Percentiles rank a stretch among this genome's conserved stretches.
These are phyloP conservation scores for Alethe diademata DNA, from an alignment of 2,113 vertebrate species.

Conservation along the genomic window DNA sequence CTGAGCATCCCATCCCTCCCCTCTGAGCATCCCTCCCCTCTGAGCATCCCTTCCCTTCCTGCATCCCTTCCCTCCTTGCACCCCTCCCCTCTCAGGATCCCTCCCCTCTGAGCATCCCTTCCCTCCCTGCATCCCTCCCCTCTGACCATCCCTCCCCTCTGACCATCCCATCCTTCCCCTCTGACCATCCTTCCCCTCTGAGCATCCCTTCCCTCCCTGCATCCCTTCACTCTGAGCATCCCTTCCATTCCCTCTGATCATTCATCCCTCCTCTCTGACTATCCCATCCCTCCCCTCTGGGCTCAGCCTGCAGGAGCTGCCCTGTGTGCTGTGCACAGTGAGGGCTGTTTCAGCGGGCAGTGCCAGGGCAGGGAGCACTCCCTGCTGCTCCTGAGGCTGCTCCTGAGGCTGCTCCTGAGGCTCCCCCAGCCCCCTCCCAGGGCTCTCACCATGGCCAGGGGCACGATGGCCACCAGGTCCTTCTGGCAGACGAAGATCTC, in stretches of 20 bases:
- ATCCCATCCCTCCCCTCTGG: neutral
- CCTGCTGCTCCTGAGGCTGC: neutral
- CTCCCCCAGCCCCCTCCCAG: neutral
- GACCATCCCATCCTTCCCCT: too few relatives aligned
- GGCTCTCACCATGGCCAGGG: conserved; percentile 90
- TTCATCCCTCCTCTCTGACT: too few relatives aligned
- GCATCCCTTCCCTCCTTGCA: too few relatives aligned
- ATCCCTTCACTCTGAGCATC: too few relatives aligned
- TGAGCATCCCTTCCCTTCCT: neutral
- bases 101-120: neutral
- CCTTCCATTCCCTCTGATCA: too few relatives aligned
- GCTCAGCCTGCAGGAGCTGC: neutral
- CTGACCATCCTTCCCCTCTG: too few relatives aligned
- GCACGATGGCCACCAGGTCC: conserved; percentile 89
- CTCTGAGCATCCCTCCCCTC: neutral
- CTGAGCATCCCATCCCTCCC: neutral
- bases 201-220: rapidly evolving
- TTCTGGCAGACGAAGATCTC: conserved; percentile 90
- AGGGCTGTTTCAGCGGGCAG: neutral
- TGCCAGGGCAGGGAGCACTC: neutral
- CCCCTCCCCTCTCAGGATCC: neutral
- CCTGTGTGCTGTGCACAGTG: neutral
- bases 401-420: too few relatives aligned
- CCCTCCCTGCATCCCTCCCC: neutral
- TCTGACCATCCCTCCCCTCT: neutral